A percentile compares a stretch with the other conserved stretches of the same genome.
These are phyloP conservation scores for Poeciliopsis presidionis DNA, from an alignment of 2,797 vertebrate species.

Conservation along the genomic window DNA sequence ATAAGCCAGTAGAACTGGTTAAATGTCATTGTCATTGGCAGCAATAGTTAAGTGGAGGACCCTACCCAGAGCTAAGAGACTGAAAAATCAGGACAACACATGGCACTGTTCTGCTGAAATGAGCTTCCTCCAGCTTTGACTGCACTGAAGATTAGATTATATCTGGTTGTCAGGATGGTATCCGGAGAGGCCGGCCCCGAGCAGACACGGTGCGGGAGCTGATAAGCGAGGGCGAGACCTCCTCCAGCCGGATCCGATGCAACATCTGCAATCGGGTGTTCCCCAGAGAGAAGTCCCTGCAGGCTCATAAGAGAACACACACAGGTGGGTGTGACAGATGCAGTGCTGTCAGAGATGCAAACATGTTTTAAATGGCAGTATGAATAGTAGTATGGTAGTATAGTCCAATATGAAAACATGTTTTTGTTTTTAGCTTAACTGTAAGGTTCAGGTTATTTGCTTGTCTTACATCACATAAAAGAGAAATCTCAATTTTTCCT, in stretches of 20 bases:
- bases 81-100: neutral
- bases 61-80: neutral
- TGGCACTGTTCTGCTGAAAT: neutral
- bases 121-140: neutral
- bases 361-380: neutral
- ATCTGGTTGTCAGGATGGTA: slow-evolving; percentile 84
- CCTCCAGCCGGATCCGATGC: slow-evolving; percentile 95
- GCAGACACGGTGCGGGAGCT: slow-evolving; percentile 95
- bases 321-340: slow-evolving; percentile 82
- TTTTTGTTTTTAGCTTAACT: neutral
- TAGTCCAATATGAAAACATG: neutral
- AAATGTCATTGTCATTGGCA: neutral
- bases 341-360: neutral
- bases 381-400: neutral
- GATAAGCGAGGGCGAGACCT: slow-evolving; percentile 94
- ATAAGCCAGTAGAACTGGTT: neutral
- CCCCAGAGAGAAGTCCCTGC: slow-evolving; percentile 95
- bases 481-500: neutral
- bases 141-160: neutral
- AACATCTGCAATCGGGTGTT: slow-evolving; percentile 97
- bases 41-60: neutral
- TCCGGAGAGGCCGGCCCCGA: slow-evolving; percentile 91
- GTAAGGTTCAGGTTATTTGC: neutral
- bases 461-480: neutral
- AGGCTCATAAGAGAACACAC: slow-evolving; percentile 97